Evolutionary conservation across 1,140 invertebrate species (phyloP).

Genomic region (Saccostrea echinata): DNA sequence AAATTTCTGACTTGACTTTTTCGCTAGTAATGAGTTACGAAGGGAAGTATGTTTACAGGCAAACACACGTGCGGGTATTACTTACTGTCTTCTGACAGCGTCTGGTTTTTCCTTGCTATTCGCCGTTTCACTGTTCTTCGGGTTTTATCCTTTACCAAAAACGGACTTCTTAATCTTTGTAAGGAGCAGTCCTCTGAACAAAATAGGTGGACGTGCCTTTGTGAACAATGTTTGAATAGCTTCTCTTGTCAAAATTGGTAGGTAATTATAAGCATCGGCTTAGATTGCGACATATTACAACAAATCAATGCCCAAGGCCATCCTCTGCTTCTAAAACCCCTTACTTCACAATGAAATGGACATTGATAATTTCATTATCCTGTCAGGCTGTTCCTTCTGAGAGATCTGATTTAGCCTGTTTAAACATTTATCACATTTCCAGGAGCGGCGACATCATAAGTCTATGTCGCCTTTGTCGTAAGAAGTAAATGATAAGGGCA

Average conservation of each 20-base stretch:
- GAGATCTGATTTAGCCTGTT: neutral
- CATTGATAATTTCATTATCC: slow-evolving; percentile 10
- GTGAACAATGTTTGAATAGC: too few relatives aligned
- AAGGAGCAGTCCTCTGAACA: neutral
- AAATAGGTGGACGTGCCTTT: neutral
- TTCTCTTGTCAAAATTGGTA: neutral
- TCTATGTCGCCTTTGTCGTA: neutral
- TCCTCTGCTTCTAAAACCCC: neutral
- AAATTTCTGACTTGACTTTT: too few relatives aligned
- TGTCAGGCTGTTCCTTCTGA: slow-evolving; percentile 1
- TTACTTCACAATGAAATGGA: slow-evolving; percentile 11
- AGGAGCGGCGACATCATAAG: neutral
- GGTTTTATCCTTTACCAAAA: neutral
- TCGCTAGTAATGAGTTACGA: too few relatives aligned
- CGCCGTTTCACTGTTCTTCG: too few relatives aligned
- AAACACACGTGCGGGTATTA: too few relatives aligned
- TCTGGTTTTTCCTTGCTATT: too few relatives aligned
- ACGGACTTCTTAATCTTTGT: neutral
- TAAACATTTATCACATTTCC: neutral
- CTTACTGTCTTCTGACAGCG: too few relatives aligned
- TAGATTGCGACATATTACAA: neutral
- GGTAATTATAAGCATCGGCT: neutral
- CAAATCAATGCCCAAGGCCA: slow-evolving; percentile 1
- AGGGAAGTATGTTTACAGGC: too few relatives aligned
- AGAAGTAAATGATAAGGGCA: neutral